Evolutionary conservation across 2,113 vertebrate genomes (phyloP), one percentile per base, ranked within the genome.

Genomic region (Percina caprodes): DNA sequence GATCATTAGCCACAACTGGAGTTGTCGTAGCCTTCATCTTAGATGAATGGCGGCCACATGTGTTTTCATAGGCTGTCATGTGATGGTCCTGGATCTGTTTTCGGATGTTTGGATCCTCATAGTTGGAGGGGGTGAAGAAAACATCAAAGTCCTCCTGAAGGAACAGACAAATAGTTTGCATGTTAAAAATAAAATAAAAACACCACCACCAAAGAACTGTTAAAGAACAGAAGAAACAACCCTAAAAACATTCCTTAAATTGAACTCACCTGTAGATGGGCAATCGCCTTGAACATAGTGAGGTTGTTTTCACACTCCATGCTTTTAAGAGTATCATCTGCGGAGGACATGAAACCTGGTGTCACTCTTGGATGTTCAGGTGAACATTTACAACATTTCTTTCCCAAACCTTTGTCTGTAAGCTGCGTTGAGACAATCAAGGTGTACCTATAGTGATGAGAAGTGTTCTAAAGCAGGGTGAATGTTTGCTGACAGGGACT

Each of bases 61-160:
- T 92, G 68, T 79, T 94, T 87, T 97, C 95, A 0, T 96, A 96
- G 16, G 95, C 94, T 1, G 90, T 94, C 62, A 98, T 94, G 89
- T 96, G 95, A 72, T 92, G 93, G 71, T 97, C 95, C 23, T 95
- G 95, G 62, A 99, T 96, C 61, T 90, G 89, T 51, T 94, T 93
- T 12, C 94, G 83, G 74, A 97, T 85, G 0, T 89, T 89, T 15
- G 91, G 93, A 85, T 96, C 94, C 62, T 94, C 95, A 1, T 96
- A 97, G 75, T 97, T 95, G 58, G 95, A 94, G 1, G 94, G 95
- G 0, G 97, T 94, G 88, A 99, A 94, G 77, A 97, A 99, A 89
- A 97, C 93, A 73, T 94, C 95, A 86, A 99, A 99, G 88, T 97
- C 94, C 84, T 97, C 96, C 98, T 99, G 88, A 55, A 72, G 3